A percentile compares a stretch with the other conserved stretches of the same genome.
phyloP scores from a whole-genome alignment of 2,113 vertebrate species.

The Dicentrarchus labrax region DNA sequence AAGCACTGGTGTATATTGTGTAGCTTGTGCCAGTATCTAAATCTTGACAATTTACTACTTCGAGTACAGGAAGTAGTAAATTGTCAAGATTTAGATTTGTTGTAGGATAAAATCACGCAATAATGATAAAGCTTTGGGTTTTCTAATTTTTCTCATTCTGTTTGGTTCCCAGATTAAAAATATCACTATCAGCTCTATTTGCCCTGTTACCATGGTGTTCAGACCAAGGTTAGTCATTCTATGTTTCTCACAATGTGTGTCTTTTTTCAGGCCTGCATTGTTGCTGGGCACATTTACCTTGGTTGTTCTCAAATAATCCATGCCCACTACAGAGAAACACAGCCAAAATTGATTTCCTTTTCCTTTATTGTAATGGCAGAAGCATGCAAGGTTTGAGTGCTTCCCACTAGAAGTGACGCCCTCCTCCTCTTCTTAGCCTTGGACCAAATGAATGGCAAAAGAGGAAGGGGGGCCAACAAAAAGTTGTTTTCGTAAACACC shows the following conservation, averaged over 20 bases:
- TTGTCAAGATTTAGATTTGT: conserved; percentile 7
- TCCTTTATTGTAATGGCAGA: conserved; percentile 60
- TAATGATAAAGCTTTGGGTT: not conserved
- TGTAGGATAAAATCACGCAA: not conserved
- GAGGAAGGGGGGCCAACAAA: conserved; percentile 3
- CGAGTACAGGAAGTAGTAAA: not conserved
- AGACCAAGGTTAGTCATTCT: conserved; percentile 74
- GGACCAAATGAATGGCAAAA: conserved; percentile 58
- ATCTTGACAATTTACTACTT: too few species aligned
- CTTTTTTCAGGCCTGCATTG: conserved; percentile 51
- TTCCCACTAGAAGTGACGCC: conserved; percentile 55
- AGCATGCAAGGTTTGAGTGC: conserved; percentile 64
- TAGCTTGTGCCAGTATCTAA: not conserved
- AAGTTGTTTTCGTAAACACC: conserved; percentile 52
- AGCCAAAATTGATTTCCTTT: conserved; percentile 74
- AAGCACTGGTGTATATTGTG: not conserved
- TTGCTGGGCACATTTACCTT: conserved; percentile 71
- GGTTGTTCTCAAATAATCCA: conserved; percentile 67
- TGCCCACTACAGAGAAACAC: conserved; percentile 55
- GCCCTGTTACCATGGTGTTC: conserved; percentile 72
- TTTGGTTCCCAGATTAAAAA: conserved; percentile 35
- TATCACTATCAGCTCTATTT: conserved; percentile 43
- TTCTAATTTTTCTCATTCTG: not conserved
- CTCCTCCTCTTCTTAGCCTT: conserved; percentile 70
- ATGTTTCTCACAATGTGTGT: conserved; percentile 35